Conservation (phyloP, 2,113 vertebrate genomes). For the Arothron firmamentum region DNA sequence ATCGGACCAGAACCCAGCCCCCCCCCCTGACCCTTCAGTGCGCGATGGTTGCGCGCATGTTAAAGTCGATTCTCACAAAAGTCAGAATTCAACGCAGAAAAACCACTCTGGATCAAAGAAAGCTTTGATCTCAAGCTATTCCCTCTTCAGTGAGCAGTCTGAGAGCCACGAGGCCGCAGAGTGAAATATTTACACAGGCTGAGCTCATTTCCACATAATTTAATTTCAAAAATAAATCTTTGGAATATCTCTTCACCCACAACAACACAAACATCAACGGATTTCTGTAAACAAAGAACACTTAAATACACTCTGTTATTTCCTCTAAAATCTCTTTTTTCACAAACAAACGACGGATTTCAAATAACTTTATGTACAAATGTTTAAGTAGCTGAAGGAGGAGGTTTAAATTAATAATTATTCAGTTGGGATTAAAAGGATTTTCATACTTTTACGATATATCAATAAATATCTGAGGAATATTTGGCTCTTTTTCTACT, state of each 20-base stretch:
- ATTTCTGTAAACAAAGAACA: constrained; percentile 58
- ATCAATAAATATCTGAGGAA: no score
- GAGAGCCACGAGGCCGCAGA: constrained; percentile 9
- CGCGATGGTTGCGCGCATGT: no score
- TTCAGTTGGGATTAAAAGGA: no score
- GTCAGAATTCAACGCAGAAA: constrained; percentile 2
- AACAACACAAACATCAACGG: constrained; percentile 41
- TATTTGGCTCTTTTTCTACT: no score
- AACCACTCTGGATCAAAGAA: no score
- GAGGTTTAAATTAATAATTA: no score
- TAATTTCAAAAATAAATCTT: constrained; percentile 72
- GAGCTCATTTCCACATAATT: constrained; percentile 55
- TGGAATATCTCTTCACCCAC: constrained; percentile 56
- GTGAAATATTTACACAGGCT: neutral
- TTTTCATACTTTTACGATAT: no score
- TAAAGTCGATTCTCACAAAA: neutral
- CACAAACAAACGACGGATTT: no score
- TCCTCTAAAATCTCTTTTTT: constrained; percentile 29
- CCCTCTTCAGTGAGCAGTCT: no score
- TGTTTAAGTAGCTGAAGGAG: neutral
- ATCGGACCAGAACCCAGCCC: neutral
- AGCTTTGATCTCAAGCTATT: neutral
- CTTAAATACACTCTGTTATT: constrained; percentile 48
- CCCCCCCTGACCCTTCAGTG: neutral
- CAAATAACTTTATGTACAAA: neutral